Conservation (phyloP, 2,797 vertebrate species). For the Tapera naevia region DNA sequence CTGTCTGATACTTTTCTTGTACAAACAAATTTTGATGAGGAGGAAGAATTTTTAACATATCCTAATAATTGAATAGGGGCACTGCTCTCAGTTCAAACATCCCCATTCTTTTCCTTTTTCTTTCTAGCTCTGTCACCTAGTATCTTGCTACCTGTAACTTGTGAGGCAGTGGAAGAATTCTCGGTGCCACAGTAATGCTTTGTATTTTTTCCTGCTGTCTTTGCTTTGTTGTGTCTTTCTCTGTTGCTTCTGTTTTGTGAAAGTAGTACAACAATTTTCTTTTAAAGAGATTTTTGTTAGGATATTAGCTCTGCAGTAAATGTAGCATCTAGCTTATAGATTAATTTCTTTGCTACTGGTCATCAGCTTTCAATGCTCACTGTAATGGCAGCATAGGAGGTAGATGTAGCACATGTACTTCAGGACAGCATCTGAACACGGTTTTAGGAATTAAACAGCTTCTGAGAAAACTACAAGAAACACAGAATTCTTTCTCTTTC, state of each 20-base stretch:
- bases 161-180: background rate
- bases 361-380: background rate
- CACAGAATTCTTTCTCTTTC: background rate
- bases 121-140: background rate
- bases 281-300: background rate
- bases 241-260: background rate
- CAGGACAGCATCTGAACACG: background rate
- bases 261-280: background rate
- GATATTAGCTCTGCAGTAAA: background rate
- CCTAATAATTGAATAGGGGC: background rate
- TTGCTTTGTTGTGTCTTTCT: background rate
- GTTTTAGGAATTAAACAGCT: background rate
- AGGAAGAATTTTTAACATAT: background rate
- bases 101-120: background rate
- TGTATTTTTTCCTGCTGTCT: background rate
- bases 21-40: background rate
- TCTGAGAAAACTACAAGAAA: background rate
- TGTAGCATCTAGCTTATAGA: background rate
- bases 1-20: background rate
- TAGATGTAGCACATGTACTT: background rate
- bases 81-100: background rate
- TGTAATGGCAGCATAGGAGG: background rate
- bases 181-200: background rate
- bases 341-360: background rate
- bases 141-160: background rate